Conservation (phyloP, 2,113 vertebrate genomes). For the Catharus fuscescens region DNA sequence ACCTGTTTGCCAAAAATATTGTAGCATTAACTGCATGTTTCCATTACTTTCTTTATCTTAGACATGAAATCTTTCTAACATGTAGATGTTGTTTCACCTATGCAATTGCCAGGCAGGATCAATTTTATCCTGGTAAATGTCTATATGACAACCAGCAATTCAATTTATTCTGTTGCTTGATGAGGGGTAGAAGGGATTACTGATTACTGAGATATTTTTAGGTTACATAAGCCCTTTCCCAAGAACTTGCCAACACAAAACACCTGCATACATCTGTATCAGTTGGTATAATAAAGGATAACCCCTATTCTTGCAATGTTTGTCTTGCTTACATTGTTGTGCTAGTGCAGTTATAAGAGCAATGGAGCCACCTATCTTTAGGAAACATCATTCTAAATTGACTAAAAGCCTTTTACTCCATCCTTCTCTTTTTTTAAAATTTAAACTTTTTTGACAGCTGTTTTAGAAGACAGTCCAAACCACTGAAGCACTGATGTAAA, state of each 20-base stretch:
- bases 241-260: background rate
- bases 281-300: background rate
- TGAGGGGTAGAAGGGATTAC: background rate
- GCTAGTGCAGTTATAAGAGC: background rate
- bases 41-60: background rate
- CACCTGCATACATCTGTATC: rapidly evolving
- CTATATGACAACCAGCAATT: background rate
- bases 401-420: background rate
- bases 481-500: background rate
- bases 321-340: background rate
- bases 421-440: background rate
- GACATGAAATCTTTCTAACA: background rate
- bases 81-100: background rate
- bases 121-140: background rate
- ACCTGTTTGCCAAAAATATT: background rate
- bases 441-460: background rate
- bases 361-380: background rate
- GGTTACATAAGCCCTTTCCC: background rate
- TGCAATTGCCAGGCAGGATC: background rate
- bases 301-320: background rate
- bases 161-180: background rate
- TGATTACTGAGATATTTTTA: background rate
- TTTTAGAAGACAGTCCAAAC: background rate
- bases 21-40: background rate
- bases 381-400: background rate